Evolutionary conservation across 2,113 vertebrate species (phyloP), one percentile per base, ranked within the genome.

Genomic region (Hymenochirus boettgeri): DNA sequence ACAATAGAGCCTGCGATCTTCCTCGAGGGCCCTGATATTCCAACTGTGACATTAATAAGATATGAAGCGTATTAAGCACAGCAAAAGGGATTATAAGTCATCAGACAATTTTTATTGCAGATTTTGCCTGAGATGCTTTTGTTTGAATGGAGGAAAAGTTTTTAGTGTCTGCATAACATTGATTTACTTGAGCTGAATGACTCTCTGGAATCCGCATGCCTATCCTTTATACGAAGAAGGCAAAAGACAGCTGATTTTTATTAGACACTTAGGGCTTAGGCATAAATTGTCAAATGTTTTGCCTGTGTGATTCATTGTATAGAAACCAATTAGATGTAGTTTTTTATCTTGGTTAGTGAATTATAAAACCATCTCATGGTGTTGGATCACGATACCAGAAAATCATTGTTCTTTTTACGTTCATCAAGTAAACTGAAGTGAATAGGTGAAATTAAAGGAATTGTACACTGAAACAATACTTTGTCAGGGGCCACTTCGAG

Each of bases 31-130:
- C 23, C 53, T 65, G 62, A 65, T 57, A 57, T 65, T 53, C 62
- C 53, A 65, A 47, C 57, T 48, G 53, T 65, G 53, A 57, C 62
- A 27, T 56, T 64, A 64, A 64, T 64, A 42, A 18, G 53, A 65
- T 65, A 57, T 57, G 62, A 65, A 65, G 62, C 62, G 46, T 64
- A 64, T 55, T 55, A 54, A 45, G 37, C 61, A 17, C 35, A 57
- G 62, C 53, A 35, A 48, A 39, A 48, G 48, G 62, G 53, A 65
- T 65, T 65, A 57, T 57, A 65, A 65, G 37, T 56, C 62, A 65
- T 65, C 62, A 57, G 54, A n/a, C n/a, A 65, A 65, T 57, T 57
- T 65, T 65, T 57, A 57, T 65, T 65, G 57, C 21, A 48, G 53
- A 48, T 54, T 64, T 24, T 54, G 61, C 50, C n/a, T 63, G 61